Base-by-base conservation (phyloP, 2,113 vertebrate genomes). In the Aspiorhynchus laticeps region DNA sequence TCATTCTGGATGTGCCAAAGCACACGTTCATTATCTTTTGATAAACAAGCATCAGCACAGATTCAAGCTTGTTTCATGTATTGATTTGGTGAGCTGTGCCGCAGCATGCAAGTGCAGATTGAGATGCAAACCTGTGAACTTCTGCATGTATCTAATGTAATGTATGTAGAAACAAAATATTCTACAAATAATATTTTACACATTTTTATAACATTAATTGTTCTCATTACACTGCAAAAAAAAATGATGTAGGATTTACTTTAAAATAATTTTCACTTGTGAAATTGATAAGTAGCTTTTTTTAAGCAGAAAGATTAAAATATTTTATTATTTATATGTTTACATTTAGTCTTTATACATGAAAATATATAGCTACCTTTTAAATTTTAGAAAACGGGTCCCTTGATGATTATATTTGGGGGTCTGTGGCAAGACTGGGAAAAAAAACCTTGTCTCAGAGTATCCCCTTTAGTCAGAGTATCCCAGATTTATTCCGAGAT, bases 11-110 rank as follows among this genome's bases (percentile, higher is more conserved):
- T n/a, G 56, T 26, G 59, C 41, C n/a, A 63, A 65, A 26, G n/a
- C 65, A 51, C 15, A 38, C 80, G 2, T 82, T 36, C 6, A 33
- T 51, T 41, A 61, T 17, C 38, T 77, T 67, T 77, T 41, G 69
- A 77, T 75, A 46, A 71, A 63, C 28, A 69, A 82, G 61, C 78
- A 63, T 80, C 56, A 63, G 21, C 9, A 21, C 41, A 11, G 61
- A 82, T 82, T 82, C 61, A 63, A 38, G 24, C 56, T 81, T 26
- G 26, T 12, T 65, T 21, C 7, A 0, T 28, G 15, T 82, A 24
- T 67, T 82, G 41, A 80, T 80, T 63, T 63, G 79, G 24, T 80
- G 24, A 80, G 36, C 56, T 80, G 28, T 31, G 5, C 51, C 14
- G 9, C 31, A 31, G 76, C 15, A 21, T 53, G 17, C 51, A 11